Conservation (phyloP, 2,113 vertebrate genomes). For the Numenius arquata region DNA sequence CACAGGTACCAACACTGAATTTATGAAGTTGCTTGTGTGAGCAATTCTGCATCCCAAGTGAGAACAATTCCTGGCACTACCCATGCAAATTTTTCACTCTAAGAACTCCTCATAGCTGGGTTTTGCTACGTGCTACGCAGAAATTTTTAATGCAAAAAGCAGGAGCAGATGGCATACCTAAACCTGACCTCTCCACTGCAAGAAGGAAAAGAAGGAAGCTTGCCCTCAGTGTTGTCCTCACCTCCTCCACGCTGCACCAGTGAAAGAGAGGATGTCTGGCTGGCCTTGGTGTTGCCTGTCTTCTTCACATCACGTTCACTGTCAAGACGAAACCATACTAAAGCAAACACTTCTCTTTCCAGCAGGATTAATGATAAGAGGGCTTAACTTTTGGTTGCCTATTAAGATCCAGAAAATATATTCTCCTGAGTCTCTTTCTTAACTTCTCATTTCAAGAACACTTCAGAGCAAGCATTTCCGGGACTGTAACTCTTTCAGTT, state of each 20-base stretch:
- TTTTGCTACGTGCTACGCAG: neutral
- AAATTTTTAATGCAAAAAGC: neutral
- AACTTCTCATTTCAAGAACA: neutral
- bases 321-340: neutral
- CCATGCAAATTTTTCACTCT: neutral
- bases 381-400: neutral
- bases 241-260: neutral
- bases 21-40: neutral
- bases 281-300: neutral
- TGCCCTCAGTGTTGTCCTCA: neutral
- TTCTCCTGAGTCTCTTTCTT: neutral
- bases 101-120: neutral
- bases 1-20: neutral
- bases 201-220: neutral
- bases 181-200: neutral
- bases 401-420: neutral
- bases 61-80: slow-evolving; percentile 43
- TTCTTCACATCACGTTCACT: neutral
- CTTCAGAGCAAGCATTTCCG: neutral
- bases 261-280: neutral
- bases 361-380: neutral
- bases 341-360: neutral
- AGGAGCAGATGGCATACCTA: slow-evolving; percentile 11
- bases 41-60: slow-evolving; percentile 11
- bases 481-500: neutral